These are phyloP conservation scores for Leucopsar rothschildi DNA, from an alignment of 2,113 vertebrate genomes.

Conservation along the genomic window DNA sequence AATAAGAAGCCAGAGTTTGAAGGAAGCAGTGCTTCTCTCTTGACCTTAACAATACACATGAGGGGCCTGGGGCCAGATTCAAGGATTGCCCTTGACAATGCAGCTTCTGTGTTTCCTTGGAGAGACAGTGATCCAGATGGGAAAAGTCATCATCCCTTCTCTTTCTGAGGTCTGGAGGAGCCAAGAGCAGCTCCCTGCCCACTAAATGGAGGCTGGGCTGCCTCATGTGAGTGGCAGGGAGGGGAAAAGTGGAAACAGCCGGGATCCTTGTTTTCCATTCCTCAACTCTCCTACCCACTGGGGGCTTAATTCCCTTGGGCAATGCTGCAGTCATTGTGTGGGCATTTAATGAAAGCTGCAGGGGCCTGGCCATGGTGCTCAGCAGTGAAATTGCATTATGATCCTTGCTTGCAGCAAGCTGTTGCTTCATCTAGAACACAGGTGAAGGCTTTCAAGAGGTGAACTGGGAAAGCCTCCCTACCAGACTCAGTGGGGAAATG, in stretches of 20 bases:
- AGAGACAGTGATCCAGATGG: neutral
- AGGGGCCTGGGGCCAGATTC: neutral
- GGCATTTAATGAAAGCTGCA: neutral
- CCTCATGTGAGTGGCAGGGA: neutral
- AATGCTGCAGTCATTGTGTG: neutral
- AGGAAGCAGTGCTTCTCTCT: neutral
- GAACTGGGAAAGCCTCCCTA: neutral
- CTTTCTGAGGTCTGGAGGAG: neutral
- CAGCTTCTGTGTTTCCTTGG: neutral
- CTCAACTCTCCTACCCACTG: neutral
- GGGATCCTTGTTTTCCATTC: neutral
- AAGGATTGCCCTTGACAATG: neutral
- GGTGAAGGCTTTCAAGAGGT: neutral
- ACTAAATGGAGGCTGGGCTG: neutral
- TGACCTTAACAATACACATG: neutral
- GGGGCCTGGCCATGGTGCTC: neutral
- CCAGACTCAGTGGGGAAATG: neutral
- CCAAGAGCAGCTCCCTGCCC: neutral
- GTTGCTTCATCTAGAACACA: neutral
- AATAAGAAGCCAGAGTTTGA: neutral
- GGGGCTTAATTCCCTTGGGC: accelerated
- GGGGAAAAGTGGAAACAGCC: neutral
- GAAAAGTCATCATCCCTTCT: neutral
- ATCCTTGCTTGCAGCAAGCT: neutral
- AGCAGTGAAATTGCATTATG: accelerated